Base-by-base conservation (phyloP, 2,113 vertebrate genomes). In the Pygoscelis adeliae region DNA sequence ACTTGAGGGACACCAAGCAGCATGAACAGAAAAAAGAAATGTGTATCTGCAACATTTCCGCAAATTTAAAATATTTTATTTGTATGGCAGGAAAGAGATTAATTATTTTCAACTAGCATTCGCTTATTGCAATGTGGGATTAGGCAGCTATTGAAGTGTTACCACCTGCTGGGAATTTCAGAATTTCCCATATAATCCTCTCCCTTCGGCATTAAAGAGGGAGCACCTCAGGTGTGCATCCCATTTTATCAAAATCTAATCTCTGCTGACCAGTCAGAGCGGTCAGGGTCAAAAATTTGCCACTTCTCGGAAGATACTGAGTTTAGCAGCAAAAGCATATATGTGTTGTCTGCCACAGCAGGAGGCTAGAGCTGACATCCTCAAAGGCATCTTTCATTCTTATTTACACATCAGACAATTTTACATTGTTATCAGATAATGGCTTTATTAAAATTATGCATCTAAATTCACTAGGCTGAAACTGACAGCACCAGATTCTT, bases 321-420 rank as follows among this genome's bases (percentile, higher is more conserved):
- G 36, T 52, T 87, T 22, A 83, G 73, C 70, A 71, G 76, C 44
- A 23, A 34, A 78, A 67, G 49, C 17, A 22, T 11, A 15, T 21
- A 13, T 69, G 53, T 13, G 53, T 76, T 77, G 70, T 38, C 87
- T 95, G 90, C 58, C 96, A 72, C 95, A 95, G 97, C 95, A 91
- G 93, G 95, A 70, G 66, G 85, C 66, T 83, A n/a, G 78, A 94
- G 87, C 90, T 88, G 85, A 65, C 93, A 94, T 90, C 90, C 90
- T 97, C 95, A 96, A 93, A 97, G 90, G 78, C 87, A 80, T 91
- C 88, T 59, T 82, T 91, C 84, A 61, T 85, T 89, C 90, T 90
- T 94, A 97, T 96, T 97, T 96, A 97, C 92, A 95, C 85, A 94
- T 96, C 95, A 23, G 19, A 95, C 84, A 95, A 85, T 88, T 93